These are phyloP conservation scores for Ylistrum balloti DNA, from an alignment of 1,140 invertebrate species.

Conservation along the genomic window DNA sequence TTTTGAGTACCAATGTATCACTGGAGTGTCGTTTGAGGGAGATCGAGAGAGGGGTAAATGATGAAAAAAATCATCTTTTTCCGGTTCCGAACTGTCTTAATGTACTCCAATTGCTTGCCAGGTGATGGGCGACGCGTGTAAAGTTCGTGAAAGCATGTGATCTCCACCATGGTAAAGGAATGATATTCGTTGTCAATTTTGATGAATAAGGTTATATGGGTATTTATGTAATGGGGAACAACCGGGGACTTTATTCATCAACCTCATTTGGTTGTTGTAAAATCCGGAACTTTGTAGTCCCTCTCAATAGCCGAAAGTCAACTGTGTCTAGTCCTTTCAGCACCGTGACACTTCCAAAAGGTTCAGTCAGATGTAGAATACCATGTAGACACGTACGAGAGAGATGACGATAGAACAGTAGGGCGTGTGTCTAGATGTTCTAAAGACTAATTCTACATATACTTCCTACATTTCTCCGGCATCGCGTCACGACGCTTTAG, in stretches of 20 bases:
- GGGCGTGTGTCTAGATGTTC: neutral
- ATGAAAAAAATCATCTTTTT: neutral
- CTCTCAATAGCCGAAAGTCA: no score
- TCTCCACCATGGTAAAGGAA: neutral
- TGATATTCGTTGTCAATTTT: neutral
- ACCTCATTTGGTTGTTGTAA: no score
- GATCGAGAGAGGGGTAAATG: neutral
- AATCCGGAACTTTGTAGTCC: no score
- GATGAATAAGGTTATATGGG: neutral
- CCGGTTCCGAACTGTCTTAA: neutral
- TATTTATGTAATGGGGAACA: neutral
- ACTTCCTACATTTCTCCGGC: neutral
- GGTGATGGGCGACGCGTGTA: neutral
- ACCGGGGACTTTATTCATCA: neutral
- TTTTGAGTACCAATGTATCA: neutral
- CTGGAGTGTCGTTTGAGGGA: neutral
- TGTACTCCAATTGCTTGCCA: neutral
- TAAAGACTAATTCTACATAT: slow-evolving; percentile 18
- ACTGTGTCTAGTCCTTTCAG: neutral
- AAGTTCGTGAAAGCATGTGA: neutral
- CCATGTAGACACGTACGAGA: neutral
- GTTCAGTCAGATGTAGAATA: neutral
- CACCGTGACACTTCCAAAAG: neutral
- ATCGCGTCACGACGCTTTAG: neutral
- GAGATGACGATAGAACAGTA: neutral